Percentiles rank a stretch among this genome's conserved stretches.
Evolutionary conservation across 2,113 vertebrate genomes (phyloP).

Genomic region (Erythrolamprus reginae): DNA sequence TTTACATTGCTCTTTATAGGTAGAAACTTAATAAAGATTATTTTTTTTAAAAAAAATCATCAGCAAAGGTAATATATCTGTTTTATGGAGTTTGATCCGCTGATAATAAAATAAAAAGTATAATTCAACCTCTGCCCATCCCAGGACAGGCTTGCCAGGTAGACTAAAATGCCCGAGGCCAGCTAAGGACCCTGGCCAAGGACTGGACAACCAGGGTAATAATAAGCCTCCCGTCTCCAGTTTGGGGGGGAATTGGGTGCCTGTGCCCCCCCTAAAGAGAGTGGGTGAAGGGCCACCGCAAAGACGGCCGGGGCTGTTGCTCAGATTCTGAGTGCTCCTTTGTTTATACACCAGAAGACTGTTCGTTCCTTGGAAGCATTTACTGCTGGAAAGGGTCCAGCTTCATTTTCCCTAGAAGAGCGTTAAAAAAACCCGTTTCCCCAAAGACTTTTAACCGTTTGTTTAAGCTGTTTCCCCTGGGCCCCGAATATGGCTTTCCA

Average conservation of each 20-base stretch:
- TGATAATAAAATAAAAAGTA: no score
- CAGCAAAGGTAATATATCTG: no score
- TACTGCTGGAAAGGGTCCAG: neutral
- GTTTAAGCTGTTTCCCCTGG: neutral
- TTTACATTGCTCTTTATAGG: no score
- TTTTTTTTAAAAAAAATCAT: no score
- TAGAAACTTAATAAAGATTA: no score
- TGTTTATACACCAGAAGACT: neutral
- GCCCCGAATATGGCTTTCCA: neutral
- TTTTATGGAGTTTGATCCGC: no score
- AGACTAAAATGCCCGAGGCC: neutral
- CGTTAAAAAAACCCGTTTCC: no score
- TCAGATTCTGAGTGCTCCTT: neutral
- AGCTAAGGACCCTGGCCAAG: neutral
- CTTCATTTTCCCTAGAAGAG: neutral
- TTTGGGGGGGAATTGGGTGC: no score
- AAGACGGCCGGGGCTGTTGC: neutral
- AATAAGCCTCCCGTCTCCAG: neutral
- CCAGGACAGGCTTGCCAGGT: neutral
- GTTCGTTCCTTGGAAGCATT: neutral
- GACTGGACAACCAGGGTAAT: neutral
- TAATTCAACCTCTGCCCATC: no score
- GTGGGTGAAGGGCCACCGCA: neutral
- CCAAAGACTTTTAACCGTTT: neutral
- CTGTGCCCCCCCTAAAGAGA: neutral